These are phyloP conservation scores for Auanema freiburgensis DNA, from an alignment of 2,888 invertebrate species.

Conservation along the genomic window DNA sequence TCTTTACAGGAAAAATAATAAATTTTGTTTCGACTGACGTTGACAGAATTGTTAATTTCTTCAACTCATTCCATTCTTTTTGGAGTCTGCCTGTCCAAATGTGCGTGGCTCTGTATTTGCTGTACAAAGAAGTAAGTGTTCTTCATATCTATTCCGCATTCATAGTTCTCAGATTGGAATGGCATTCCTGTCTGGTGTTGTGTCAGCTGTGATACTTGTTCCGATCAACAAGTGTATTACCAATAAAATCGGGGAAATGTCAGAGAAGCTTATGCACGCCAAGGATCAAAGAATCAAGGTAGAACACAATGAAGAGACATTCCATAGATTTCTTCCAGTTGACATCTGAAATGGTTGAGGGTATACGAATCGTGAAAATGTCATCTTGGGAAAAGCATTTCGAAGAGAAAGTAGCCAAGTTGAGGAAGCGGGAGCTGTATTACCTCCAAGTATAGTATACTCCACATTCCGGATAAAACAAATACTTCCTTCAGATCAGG, in stretches of 20 bases:
- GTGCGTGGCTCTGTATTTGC: slow-evolving; percentile 78
- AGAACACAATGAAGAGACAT: slow-evolving; percentile 10
- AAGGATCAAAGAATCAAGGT: slow-evolving; percentile 86
- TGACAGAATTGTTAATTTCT: slow-evolving; percentile 90
- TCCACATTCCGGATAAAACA: not conserved
- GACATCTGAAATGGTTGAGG: slow-evolving; percentile 82
- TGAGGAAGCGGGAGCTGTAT: slow-evolving; percentile 40
- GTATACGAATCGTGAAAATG: slow-evolving; percentile 86
- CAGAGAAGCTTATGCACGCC: slow-evolving; percentile 82
- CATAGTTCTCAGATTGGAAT: slow-evolving; percentile 77
- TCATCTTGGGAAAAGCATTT: slow-evolving; percentile 93
- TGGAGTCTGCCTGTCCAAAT: slow-evolving; percentile 96
- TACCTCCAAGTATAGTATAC: slow-evolving; percentile 42
- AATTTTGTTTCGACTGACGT: slow-evolving; percentile 97
- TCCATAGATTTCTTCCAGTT: slow-evolving; percentile 66
- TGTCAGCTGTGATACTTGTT: slow-evolving; percentile 82
- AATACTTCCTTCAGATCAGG: slow-evolving; percentile 71
- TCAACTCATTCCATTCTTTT: slow-evolving; percentile 90
- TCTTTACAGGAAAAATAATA: slow-evolving; percentile 79
- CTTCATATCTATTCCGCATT: not conserved
- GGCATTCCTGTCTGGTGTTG: slow-evolving; percentile 86
- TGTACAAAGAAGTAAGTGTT: slow-evolving; percentile 71
- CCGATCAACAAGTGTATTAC: slow-evolving; percentile 90
- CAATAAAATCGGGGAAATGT: slow-evolving; percentile 81
- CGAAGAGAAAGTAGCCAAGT: slow-evolving; percentile 59